Base-by-base conservation (phyloP, 2,797 vertebrate species). In the Tauraco hartlaubi region DNA sequence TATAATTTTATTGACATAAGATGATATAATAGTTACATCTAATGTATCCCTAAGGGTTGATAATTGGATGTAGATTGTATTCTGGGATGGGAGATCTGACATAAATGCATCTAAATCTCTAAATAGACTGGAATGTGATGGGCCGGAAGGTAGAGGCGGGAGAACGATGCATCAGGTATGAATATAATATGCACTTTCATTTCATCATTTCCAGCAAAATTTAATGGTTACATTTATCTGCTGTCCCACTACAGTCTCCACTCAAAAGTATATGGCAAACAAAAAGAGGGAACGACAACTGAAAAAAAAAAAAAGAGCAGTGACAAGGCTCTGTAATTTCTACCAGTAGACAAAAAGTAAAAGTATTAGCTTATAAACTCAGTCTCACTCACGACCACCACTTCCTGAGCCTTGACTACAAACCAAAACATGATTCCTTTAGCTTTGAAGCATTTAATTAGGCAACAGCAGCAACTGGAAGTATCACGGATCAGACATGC, bases 1-100 rank as follows among this genome's bases (percentile, higher is more conserved):
- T 94, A 97, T 97, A 95, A 97, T 97, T 97, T 97, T 97, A 97
- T 97, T 97, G 97, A 97, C 96, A 97, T 95, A 96, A 96, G 94
- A 96, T 96, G 96, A 97, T 96, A 96, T 97, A 97, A 97, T 96
- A 97, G 97, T 97, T 98, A 97, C 75, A 87, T 93, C 95, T 96
- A 92, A 96, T 94, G 92, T 55, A 84, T 86, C 80, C 75, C 67
- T 62, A 95, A 83, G 78, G 90, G 97, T 52, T 68, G 94, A 92
- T 96, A 97, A 96, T 96, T 95, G 96, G 92, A 94, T 93, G 92
- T 77, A 95, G 96, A 93, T 74, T 76, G 86, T 91, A 88, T 92
- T 94, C 92, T 58, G 80, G 67, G 84, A 94, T 3, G 21, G 51
- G 92, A 95, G 74, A 95, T 90, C 51, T 91, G 92, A 95, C 76